A percentile compares a stretch with the other conserved stretches of the same genome.
These are phyloP conservation scores for Pollimyrus isidori DNA, from an alignment of 2,113 vertebrate genomes.

Conservation along the genomic window DNA sequence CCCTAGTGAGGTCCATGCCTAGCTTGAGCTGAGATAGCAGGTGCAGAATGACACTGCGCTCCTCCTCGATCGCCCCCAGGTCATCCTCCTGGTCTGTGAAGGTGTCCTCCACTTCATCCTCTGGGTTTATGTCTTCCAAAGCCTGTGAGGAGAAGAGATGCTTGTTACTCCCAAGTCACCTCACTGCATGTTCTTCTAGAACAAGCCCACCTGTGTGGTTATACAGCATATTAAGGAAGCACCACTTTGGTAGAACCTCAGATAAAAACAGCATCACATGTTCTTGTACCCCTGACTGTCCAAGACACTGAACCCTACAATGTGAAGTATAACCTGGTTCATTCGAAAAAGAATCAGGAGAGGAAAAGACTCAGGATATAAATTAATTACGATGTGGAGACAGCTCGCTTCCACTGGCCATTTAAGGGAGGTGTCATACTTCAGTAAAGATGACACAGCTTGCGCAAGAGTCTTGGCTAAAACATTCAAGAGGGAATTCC, in stretches of 20 bases:
- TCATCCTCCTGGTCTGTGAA: constrained; percentile 80
- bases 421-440: not conserved
- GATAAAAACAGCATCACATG: not conserved
- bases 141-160: constrained; percentile 56
- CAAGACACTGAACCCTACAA: not conserved
- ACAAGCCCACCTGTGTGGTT: not conserved
- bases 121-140: constrained; percentile 76
- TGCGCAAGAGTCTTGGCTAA: not conserved
- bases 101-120: constrained; percentile 82
- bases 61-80: constrained; percentile 86
- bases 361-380: not conserved
- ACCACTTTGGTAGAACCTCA: not conserved
- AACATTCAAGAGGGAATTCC: not conserved
- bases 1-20: constrained; percentile 97
- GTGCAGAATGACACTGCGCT: constrained; percentile 93
- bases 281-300: not conserved
- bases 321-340: not conserved
- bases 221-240: not conserved
- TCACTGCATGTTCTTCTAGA: not conserved
- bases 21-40: constrained; percentile 96
- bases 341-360: not conserved
- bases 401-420: not conserved
- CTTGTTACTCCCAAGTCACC: not conserved
- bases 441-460: not conserved
- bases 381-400: not conserved